A percentile compares a stretch with the other conserved stretches of the same genome.
Conservation (phyloP, 2,888 invertebrate species). For the Stenodema calcarata region DNA sequence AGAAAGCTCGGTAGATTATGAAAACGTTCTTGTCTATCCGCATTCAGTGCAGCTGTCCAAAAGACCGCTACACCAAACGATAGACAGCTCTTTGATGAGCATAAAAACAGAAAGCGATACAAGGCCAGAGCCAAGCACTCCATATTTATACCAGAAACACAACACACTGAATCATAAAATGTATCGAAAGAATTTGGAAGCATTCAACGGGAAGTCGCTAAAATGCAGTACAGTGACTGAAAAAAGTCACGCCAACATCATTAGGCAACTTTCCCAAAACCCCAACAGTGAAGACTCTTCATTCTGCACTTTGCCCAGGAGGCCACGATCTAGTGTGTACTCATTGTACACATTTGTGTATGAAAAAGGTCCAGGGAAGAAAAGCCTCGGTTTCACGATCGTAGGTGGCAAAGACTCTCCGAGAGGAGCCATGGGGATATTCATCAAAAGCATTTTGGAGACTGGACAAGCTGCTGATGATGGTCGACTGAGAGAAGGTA, state of each 20-base stretch:
- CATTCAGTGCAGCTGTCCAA: constrained; percentile 54
- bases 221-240: constrained; percentile 52
- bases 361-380: constrained; percentile 82
- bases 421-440: constrained; percentile 83
- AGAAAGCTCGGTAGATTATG: constrained; percentile 76
- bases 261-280: constrained; percentile 38
- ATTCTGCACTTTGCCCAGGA: constrained; percentile 76
- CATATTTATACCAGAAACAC: constrained; percentile 44
- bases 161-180: constrained; percentile 50
- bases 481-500: constrained; percentile 81
- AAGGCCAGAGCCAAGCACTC: constrained; percentile 3
- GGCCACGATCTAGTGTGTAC: constrained; percentile 73
- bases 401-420: constrained; percentile 87
- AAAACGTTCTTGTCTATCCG: constrained; percentile 64
- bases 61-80: constrained; percentile 16
- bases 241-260: constrained; percentile 51
- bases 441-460: constrained; percentile 83
- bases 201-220: constrained; percentile 45
- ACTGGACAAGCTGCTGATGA: constrained; percentile 85
- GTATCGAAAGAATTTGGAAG: constrained; percentile 51
- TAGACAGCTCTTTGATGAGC: constrained; percentile 12
- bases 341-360: constrained; percentile 76
- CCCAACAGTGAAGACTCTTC: constrained; percentile 43
- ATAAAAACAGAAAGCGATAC: constrained; percentile 2
- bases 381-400: constrained; percentile 87